These are phyloP conservation scores for Pangasianodon gigas DNA, from an alignment of 2,113 vertebrate species.

Conservation along the genomic window DNA sequence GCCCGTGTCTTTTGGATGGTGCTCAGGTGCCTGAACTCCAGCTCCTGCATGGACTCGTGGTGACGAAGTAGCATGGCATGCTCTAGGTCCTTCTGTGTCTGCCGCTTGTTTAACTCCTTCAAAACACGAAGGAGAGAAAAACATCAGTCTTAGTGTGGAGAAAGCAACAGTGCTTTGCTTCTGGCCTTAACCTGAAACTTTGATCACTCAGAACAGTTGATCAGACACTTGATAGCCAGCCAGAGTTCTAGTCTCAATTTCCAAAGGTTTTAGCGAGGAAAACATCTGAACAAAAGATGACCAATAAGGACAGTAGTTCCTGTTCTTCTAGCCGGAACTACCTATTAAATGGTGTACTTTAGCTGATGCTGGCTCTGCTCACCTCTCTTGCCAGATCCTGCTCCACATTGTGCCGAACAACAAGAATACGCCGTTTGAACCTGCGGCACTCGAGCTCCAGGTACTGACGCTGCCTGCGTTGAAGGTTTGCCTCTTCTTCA, in stretches of 20 bases:
- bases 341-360: background rate
- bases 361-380: background rate
- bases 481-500: constrained; percentile 94
- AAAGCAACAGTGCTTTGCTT: background rate
- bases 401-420: constrained; percentile 93
- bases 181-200: background rate
- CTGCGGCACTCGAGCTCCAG: constrained; percentile 94
- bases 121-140: background rate
- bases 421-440: constrained; percentile 94
- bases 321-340: background rate
- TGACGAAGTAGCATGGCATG: constrained; percentile 97
- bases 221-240: background rate
- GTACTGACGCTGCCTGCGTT: constrained; percentile 92
- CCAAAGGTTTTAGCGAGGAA: background rate
- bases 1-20: constrained; percentile 94
- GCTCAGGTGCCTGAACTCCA: constrained; percentile 95
- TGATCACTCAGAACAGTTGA: background rate
- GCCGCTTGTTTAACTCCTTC: constrained; percentile 96
- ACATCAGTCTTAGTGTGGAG: background rate
- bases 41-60: constrained; percentile 98
- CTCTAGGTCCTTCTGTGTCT: constrained; percentile 97
- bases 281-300: background rate
- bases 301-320: background rate
- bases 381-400: constrained; percentile 96
- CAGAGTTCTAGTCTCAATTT: background rate